Evolutionary conservation across 2,888 invertebrate species (phyloP), one percentile per base, ranked within the genome.

Genomic region (Athripsodes cinereus): DNA sequence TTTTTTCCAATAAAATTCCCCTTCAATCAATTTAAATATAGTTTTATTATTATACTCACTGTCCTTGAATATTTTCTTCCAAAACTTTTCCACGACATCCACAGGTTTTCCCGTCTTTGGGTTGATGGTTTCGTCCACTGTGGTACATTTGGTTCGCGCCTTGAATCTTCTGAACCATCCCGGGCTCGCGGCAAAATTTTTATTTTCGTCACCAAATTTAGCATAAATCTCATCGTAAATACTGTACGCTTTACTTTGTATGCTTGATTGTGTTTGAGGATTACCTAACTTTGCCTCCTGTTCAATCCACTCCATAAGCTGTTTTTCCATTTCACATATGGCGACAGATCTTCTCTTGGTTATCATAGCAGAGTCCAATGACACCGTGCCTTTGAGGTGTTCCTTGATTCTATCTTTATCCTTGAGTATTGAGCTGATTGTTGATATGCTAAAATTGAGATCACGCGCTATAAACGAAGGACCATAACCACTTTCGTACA

Each of bases 371-470:
- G 40, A 40, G 16, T 40, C 40, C 16, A 40, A 40, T 3, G 40
- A 40, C 3, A 40, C 16, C 2, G 8, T n/a, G 3, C 40, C 40
- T 40, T 40, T 40, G 13, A 40, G 16, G 16, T 40, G 40, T 16
- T 48, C 21, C 19, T 48, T 48, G 48, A 48, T 48, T 48, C 21
- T 48, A 10, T 18, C 48, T 16, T 20, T 48, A 19, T 48, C 21
- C 48, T 48, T 48, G 48, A 48, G 48, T 10, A 48, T 48, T 2
- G 48, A 48, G 13, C 48, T 20, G 3, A 48, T 48, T 2, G 48
- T 48, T 13, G 48, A 48, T 6, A 48, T 48, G 21, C 20, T 20
- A 21, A 48, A 21, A 48, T 48, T 20, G 13, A 20, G 21, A 20
- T 19, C 21, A 16, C 48, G 48, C 18, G 48, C 48, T 19, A 48